These are phyloP conservation scores for Cervus canadensis DNA, from an alignment of 2,113 vertebrate genomes.

Conservation along the genomic window DNA sequence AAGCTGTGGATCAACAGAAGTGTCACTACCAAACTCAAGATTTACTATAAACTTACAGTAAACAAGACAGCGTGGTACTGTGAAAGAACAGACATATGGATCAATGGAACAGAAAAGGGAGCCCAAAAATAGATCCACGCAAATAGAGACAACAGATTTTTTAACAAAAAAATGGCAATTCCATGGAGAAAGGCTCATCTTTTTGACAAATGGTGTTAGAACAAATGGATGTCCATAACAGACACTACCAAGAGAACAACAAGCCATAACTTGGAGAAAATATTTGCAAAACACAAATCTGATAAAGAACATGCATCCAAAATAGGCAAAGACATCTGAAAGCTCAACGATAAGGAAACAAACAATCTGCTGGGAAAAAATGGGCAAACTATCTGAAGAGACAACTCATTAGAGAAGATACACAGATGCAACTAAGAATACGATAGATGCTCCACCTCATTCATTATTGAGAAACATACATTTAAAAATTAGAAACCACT, in stretches of 20 bases:
- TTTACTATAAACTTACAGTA: neutral
- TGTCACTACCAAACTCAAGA: neutral
- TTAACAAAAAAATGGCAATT: neutral
- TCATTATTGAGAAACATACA: neutral
- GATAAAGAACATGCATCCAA: neutral
- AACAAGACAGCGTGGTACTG: neutral
- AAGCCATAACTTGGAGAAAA: neutral
- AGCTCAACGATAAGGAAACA: neutral
- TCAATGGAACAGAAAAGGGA: neutral
- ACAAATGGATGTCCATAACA: neutral
- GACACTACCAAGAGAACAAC: neutral
- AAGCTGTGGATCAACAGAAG: neutral
- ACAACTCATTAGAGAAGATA: neutral
- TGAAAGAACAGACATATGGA: neutral
- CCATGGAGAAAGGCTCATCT: neutral
- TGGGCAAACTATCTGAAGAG: neutral
- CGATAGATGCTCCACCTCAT: neutral
- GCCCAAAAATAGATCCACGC: neutral
- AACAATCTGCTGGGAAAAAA: neutral
- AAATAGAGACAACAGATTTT: neutral
- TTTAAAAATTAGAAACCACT: neutral
- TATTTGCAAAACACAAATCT: neutral
- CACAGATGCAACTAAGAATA: neutral
- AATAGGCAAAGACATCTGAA: neutral
- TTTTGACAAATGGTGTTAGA: neutral